Base-by-base conservation (phyloP, 2,113 vertebrate species). In the Muntiacus reevesi region DNA sequence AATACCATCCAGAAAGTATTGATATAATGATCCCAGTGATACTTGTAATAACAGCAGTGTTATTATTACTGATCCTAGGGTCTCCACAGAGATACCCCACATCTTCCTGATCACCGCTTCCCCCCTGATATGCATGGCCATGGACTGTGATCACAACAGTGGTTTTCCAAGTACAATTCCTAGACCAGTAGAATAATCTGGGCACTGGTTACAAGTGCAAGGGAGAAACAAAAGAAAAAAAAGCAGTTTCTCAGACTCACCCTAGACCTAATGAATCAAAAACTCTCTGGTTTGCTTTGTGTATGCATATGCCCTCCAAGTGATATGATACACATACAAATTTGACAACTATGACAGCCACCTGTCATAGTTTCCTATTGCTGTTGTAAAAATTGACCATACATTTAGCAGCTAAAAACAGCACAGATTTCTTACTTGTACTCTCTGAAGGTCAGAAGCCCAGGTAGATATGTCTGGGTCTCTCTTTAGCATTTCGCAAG, bases 321-420 rank as follows among this genome's bases (percentile, higher is more conserved):
- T 47, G 40, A 54, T 30, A 25, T 45, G 33, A 52, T 47, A 5
- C 28, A 30, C n/a, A 82, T 25, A 43, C 0, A 45, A 13, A 52
- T 82, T 54, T 30, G 36, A 93, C 15, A 40, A 74, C 36, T 74
- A 74, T 74, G 71, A 43, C 71, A 97, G 36, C 47, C 57, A 81
- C 45, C 81, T 62, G 4, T 28, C 15, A 43, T 90, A 13, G 2
- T 87, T 94, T 84, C 43, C 25, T 25, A 14, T 91, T 47, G 52
- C 21, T 81, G 8, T 25, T 2, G 1, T 92, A 64, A 95, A 96
- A 43, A 60, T 40, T n/a, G 43, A 47, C 14, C 9, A 60, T 1
- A 54, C 59, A 47, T 8, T 27, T 60, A 50, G 4, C 33, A 67
- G 60, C 54, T 62, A 36, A 47, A 81, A 47, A 25, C 13, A 82